Evolutionary conservation across 2,113 vertebrate species (phyloP), one percentile per base, ranked within the genome.

Genomic region (Hemicordylus capensis): DNA sequence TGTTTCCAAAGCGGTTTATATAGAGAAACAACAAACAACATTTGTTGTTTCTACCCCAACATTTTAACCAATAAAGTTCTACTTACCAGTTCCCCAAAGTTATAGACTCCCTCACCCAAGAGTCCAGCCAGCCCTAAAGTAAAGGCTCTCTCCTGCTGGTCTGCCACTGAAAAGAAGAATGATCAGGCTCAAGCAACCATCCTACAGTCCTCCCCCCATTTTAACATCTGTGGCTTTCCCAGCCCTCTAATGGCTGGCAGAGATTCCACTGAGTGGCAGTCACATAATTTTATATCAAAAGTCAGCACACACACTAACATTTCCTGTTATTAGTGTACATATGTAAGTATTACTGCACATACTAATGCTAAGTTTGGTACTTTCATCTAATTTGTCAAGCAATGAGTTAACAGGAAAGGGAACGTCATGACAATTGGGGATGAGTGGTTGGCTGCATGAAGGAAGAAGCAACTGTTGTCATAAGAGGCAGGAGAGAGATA

Each of bases 121-220:
- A 99, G 97, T 56, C 98, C 99, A 0, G 99, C 99, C 87, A 99
- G 95, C 0, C 99, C 99, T 76, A 99, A 93, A 0, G 98, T 99
- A 92, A 99, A 99, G 4, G 99, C 98, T 94, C 98, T 95, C 91
- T 99, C 99, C 93, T 99, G 98, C 83, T 99, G 98, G 94, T 99
- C 99, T 0, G 98, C 97, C 76, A 97, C 99, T 99, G 91, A 3
- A 88, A 58, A 11, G 37, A 87, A 83, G 10, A 89, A 6, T 0
- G 34, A 22, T 34, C 12, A 20, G 22, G 17, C 12, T 31, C 42
- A 84, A 89, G 48, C 3, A 59, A 31, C 46, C 81, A 34, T 5
- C 4, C 37, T 67, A 64, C 0, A 0, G 20, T 4, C 44, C 5
- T 6, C 74, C 28, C 4, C 28, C 20, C 48, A 44, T 31, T 72